phyloP scores from a whole-genome alignment of 2,113 vertebrate species.

The Mola mola region DNA sequence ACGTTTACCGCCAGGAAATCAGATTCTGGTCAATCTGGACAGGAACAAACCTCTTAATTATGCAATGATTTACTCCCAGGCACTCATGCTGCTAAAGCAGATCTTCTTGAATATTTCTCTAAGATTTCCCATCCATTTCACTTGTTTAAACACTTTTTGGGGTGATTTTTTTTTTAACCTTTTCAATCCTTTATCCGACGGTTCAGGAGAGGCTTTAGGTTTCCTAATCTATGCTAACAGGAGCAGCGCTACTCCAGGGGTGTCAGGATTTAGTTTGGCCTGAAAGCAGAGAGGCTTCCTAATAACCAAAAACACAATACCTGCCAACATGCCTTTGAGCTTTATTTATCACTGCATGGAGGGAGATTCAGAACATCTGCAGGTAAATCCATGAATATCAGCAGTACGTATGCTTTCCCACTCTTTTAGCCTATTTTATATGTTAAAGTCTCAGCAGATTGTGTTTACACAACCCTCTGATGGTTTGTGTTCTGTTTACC shows the following conservation, averaged over 20 bases:
- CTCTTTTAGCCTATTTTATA: constrained; percentile 17
- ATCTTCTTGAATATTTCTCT: too few species aligned
- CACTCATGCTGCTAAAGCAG: too few species aligned
- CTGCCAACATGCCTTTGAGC: background rate
- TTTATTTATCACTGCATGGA: constrained; percentile 7
- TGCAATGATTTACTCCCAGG: too few species aligned
- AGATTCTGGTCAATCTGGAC: too few species aligned
- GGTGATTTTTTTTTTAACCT: constrained; percentile 22
- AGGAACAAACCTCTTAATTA: too few species aligned
- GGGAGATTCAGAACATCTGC: constrained; percentile 36
- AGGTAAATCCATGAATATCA: constrained; percentile 17
- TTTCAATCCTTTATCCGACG: background rate
- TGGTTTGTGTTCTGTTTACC: constrained; percentile 18
- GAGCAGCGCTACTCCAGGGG: background rate
- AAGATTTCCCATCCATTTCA: too few species aligned
- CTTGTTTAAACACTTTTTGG: background rate
- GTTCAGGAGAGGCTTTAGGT: constrained; percentile 15
- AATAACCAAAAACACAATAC: constrained; percentile 11
- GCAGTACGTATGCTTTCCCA: background rate
- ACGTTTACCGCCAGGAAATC: too few species aligned
- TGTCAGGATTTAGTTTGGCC: constrained; percentile 11
- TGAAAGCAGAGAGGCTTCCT: constrained; percentile 2
- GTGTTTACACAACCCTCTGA: constrained; percentile 30
- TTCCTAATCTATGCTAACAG: constrained; percentile 30
- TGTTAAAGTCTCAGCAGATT: constrained; percentile 28